Evolutionary conservation across 2,888 invertebrate genomes (phyloP), one percentile per base, ranked within the genome.

Genomic region (Pimpla rufipes): DNA sequence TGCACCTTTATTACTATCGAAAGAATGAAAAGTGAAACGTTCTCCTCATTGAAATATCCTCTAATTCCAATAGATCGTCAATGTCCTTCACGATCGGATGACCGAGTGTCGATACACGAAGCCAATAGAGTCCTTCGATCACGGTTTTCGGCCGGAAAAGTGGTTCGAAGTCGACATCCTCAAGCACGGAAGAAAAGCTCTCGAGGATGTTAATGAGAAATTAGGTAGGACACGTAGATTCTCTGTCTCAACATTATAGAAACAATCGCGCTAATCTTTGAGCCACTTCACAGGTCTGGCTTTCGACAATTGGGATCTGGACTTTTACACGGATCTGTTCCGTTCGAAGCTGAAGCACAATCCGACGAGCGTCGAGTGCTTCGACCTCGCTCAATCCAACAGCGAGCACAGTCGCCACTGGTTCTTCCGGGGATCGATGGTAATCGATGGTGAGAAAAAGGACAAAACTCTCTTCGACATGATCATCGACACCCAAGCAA

Each of bases 391-490:
- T 2, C 99, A 99, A 93, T 98, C 98, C 40, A 99, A 99, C 93
- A 98, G 99, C 93, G 99, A 99, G 93, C 99, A 99, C 93, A 98
- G 98, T 83, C 95, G 99, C 5, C 99, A 99, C 94, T 99, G 99
- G 99, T 99, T 99, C 94, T 99, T 99, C 94, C 93, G 95, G 94
- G 99, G 99, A 0, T 96, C 96, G 90, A 96, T 98, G 94, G 93
- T 97, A 67, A 94, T 99, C 66, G 97, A 99, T 94, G 98, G 97
- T 0, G 93, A 95, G 88, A 96, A 96, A 90, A 94, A 96, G 86
- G 94, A 96, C n/a, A 95, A 97, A 90, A 98, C 98, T 0, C 94
- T 99, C 11, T 97, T 99, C 89, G 96, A 97, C 90, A 97, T 98
- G 97, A 98, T 99, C 66, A 97, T 97, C 90, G 96, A 96, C 57